phyloP scores from a whole-genome alignment of 2,888 invertebrate species.

The Ormyrus nitidulus region DNA sequence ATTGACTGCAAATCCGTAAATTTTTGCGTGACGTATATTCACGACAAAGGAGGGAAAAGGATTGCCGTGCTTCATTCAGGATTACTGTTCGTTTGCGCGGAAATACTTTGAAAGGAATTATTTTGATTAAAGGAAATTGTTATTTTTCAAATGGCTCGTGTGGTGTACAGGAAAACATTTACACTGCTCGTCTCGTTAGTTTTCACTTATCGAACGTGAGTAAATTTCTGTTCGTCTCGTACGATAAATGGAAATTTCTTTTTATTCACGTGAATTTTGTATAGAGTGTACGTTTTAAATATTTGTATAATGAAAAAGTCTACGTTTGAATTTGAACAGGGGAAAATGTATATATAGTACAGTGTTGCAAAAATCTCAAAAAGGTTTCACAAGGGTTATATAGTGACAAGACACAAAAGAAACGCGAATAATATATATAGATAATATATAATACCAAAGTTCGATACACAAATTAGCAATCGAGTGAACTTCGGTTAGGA shows the following conservation, averaged over 20 bases:
- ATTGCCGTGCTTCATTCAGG: neutral
- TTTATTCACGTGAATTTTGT: neutral
- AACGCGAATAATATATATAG: conserved; percentile 42
- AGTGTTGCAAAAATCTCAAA: conserved; percentile 52
- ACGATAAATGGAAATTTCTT: neutral
- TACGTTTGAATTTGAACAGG: conserved; percentile 15
- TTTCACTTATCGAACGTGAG: neutral
- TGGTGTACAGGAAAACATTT: conserved; percentile 48
- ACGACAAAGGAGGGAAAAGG: neutral
- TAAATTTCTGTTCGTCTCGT: neutral
- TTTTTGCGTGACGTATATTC: neutral
- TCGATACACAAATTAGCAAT: conserved; percentile 53
- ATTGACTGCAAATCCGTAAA: conserved; percentile 9
- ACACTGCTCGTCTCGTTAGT: conserved; percentile 32
- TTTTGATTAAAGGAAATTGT: conserved; percentile 18
- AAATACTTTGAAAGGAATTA: too few relatives aligned
- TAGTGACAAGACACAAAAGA: conserved; percentile 51
- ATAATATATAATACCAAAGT: conserved; percentile 47
- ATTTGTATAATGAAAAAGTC: conserved; percentile 16
- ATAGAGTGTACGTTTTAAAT: neutral
- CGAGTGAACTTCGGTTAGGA: conserved; percentile 6
- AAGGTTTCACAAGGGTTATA: conserved; percentile 58
- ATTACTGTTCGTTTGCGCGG: too few relatives aligned
- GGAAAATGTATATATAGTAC: neutral
- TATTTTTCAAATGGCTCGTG: conserved; percentile 50